Conservation (phyloP, 1,140 invertebrate genomes). For the Battus philenor region DNA sequence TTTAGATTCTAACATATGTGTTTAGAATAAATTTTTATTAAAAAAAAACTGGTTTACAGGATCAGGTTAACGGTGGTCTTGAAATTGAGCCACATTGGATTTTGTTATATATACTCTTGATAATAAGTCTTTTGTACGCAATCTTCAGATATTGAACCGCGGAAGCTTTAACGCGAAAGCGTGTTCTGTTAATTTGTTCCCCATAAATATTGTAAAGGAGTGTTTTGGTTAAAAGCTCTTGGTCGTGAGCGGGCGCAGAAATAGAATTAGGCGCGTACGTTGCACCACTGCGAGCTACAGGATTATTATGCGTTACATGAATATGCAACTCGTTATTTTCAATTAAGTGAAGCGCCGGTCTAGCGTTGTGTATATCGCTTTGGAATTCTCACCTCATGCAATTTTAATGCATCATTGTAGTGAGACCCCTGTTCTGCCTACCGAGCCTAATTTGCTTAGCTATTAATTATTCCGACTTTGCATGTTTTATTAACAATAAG, state of each 20-base stretch:
- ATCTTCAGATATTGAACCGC: too few relatives aligned
- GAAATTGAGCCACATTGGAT: too few relatives aligned
- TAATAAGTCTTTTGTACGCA: too few relatives aligned
- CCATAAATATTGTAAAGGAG: too few relatives aligned
- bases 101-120: too few relatives aligned
- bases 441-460: conserved; percentile 3
- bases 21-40: too few relatives aligned
- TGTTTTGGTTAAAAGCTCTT: conserved; percentile 40
- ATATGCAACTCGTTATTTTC: conserved; percentile 60
- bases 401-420: conserved; percentile 38
- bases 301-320: conserved; percentile 44
- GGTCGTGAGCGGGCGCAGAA: conserved; percentile 32
- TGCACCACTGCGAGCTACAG: conserved; percentile 28
- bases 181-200: too few relatives aligned
- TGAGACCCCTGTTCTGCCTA: neutral
- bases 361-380: conserved; percentile 26
- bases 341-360: conserved; percentile 40
- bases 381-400: conserved; percentile 35
- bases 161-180: too few relatives aligned
- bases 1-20: too few relatives aligned
- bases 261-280: conserved; percentile 39
- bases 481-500: too few relatives aligned
- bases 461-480: neutral
- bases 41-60: too few relatives aligned
- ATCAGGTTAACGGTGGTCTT: too few relatives aligned